Evolutionary conservation across 2,113 vertebrate genomes (phyloP), one percentile per base, ranked within the genome.

Genomic region (Urocolius indicus): DNA sequence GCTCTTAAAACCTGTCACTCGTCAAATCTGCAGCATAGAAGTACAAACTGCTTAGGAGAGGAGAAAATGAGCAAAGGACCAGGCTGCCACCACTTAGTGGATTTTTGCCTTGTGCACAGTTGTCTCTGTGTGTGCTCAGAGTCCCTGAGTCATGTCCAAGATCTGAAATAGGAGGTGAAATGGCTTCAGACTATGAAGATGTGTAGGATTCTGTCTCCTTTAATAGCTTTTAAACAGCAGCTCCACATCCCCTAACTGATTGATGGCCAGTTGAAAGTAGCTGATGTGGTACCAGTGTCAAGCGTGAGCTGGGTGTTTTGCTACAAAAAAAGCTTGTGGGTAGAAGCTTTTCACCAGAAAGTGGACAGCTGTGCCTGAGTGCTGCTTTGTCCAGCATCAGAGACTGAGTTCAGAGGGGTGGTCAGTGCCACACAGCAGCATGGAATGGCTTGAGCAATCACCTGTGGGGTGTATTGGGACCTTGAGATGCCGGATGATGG

Each of bases 41-140:
- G 77, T 41, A 69, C 45, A 76, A 41, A 93, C 54, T 87, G 90
- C 73, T 93, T 91, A 45, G 90, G 65, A 90, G 88, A 86, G 79
- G 59, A 81, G 74, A 82, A 91, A 77, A 36, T 10, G 43, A 51
- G 76, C 86, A 63, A 74, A 57, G 87, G 71, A 62, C 59, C 34
- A 26, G 43, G 7, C 26, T 71, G 72, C 29, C 94, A 48, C 63
- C 22, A 32, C 71, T 82, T 84, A 86, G 87, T 2, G 0, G 41
- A 19, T 67, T 85, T 81, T 29, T 87, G 49, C 55, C 79, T 36
- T 49, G 27, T 68, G 77, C 65, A 17, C 7, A 4, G 55, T 29
- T 66, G 67, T 89, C 72, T 30, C 36, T 73, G 18, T 0, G 0
- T 48, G 41, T 68, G 52, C 46, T 72, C 66, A 0, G 14, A 71